Percentiles rank a stretch among this genome's conserved stretches.
phyloP scores from a whole-genome alignment of 2,888 invertebrate genomes.

The Xylota segnis region DNA sequence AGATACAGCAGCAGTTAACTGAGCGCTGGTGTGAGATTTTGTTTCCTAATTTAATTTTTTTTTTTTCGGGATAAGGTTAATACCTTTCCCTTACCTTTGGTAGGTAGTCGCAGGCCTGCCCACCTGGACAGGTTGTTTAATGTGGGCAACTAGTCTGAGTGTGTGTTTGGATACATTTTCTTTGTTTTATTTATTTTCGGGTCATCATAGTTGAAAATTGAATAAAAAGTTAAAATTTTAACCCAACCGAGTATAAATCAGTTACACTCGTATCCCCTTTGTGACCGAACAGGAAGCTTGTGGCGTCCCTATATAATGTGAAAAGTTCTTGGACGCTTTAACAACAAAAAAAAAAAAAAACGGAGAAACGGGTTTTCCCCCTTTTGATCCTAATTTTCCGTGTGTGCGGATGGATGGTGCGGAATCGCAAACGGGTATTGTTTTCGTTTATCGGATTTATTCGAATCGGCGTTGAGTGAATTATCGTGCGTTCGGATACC shows the following conservation, averaged over 20 bases:
- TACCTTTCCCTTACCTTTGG: constrained; percentile 27
- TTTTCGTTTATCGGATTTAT: constrained; percentile 39
- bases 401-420: constrained; percentile 24
- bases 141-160: constrained; percentile 18
- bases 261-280: constrained; percentile 33
- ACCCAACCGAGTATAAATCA: constrained; percentile 38
- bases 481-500: constrained; percentile 30
- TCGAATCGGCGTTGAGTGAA: constrained; percentile 23
- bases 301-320: constrained; percentile 33
- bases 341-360: constrained; percentile 8
- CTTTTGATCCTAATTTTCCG: constrained; percentile 26
- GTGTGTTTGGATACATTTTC: not conserved
- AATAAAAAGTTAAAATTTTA: constrained; percentile 54
- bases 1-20: constrained; percentile 21
- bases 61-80: constrained; percentile 35
- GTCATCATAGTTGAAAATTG: constrained; percentile 43
- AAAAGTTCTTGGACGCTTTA: constrained; percentile 46
- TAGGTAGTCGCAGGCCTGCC: not conserved
- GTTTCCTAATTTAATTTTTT: too few relatives aligned
- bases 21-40: constrained; percentile 47
- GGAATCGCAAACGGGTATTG: constrained; percentile 13
- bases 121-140: constrained; percentile 19
- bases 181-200: not conserved
- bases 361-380: not conserved
- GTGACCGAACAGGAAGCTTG: constrained; percentile 20